Evolutionary conservation across 2,113 vertebrate genomes (phyloP), one percentile per base, ranked within the genome.

Genomic region (Sinocyclocheilus rhinocerous): DNA sequence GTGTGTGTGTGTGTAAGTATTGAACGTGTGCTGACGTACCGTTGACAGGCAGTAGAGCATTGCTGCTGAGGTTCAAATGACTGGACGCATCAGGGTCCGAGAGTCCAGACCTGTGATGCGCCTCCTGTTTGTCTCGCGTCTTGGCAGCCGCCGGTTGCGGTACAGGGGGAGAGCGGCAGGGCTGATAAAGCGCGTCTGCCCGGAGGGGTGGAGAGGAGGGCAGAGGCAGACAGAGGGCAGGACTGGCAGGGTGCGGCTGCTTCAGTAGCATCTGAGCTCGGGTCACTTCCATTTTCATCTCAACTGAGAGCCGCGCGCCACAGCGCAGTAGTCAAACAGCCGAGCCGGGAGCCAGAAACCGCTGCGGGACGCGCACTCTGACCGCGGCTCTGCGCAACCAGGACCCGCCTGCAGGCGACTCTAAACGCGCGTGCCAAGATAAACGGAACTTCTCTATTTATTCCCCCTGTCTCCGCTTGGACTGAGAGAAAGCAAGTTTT

Each of bases 381-480:
- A 95, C 95, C 95, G 92, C 95, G 92, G 89, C 86, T 91, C 93
- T 88, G 84, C 92, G 92, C 92, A 87, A 73, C 55, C 86, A 86
- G 88, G 90, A 91, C 87, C 69, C 92, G 91, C 92, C 90, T 91
- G 92, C 86, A 90, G 90, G 88, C 90, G 93, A 93, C 94, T 96
- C 94, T 95, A 92, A 94, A 92, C 91, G 93, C 90, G 90, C 90
- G 89, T 94, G 96, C 96, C 96, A 97, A 97, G 93, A 96, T 92
- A 96, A 97, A 97, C 96, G 93, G 95, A 92, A 94, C 93, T 93
- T 90, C 92, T 93, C 96, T 97, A 97, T 97, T 96, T 97, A 97
- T 96, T 91, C 92, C 92, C 87, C 92, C 63, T 93, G 93, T 90
- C 93, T 92, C 93, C 88, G 90, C 90, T 89, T 90, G 89, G 91